Evolutionary conservation across 2,113 vertebrate genomes (phyloP).

Genomic region (Phocoena sinus): DNA sequence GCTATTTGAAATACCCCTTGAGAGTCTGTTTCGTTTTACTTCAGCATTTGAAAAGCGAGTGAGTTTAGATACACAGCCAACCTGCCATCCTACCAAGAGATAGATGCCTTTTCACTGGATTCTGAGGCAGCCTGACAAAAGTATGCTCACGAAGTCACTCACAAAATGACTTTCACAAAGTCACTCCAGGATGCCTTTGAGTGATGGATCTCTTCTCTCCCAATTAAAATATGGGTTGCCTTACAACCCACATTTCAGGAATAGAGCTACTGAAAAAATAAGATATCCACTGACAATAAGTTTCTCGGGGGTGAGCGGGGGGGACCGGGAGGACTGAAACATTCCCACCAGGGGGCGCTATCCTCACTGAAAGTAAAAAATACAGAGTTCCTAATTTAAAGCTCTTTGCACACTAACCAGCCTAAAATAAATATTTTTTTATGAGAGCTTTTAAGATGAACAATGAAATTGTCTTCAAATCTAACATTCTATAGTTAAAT

Average conservation of each 20-base stretch:
- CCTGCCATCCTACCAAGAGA: background rate
- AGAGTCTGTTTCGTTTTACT: background rate
- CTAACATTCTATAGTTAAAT: background rate
- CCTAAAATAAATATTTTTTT: background rate
- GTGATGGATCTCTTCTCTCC: background rate
- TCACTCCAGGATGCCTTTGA: background rate
- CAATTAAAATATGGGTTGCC: background rate
- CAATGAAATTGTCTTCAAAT: background rate
- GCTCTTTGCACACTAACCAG: background rate
- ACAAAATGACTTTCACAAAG: background rate
- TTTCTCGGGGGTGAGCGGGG: background rate
- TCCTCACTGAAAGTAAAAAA: background rate
- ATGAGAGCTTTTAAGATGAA: background rate
- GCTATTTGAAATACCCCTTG: background rate
- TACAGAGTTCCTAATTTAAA: background rate
- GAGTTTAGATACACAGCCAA: background rate
- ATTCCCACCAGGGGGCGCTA: slow-evolving; percentile 36
- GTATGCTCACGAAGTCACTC: background rate
- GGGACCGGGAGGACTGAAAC: background rate
- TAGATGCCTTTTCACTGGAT: background rate
- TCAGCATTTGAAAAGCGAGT: background rate
- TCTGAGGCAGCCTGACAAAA: background rate
- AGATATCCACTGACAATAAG: no score
- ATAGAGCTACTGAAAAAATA: background rate
- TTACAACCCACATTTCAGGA: background rate